These are phyloP conservation scores for Paracentrotus lividus DNA, from an alignment of 53 echinoderm and acorn worm species.

Conservation along the genomic window DNA sequence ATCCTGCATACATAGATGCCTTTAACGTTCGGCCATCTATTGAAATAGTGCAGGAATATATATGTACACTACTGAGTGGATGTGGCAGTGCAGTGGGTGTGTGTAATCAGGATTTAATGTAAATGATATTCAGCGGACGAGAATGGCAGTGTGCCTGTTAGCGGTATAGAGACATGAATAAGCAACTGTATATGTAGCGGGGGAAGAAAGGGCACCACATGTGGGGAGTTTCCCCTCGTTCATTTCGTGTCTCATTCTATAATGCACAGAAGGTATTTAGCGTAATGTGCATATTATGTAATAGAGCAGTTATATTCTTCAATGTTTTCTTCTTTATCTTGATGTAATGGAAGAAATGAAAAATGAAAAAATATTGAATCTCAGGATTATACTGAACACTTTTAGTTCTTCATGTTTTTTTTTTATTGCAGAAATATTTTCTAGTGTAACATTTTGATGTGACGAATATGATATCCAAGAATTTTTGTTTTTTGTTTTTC, in stretches of 20 bases:
- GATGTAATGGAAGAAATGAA: too few relatives aligned
- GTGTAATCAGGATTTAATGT: slow-evolving; percentile 64
- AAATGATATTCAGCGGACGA: slow-evolving; percentile 64
- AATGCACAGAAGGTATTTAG: neutral
- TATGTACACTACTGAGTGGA: neutral
- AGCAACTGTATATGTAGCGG: neutral
- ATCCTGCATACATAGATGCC: neutral
- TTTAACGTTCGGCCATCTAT: neutral
- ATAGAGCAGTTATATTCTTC: neutral
- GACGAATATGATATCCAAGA: too few relatives aligned
- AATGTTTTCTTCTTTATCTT: neutral
- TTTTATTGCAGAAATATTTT: too few relatives aligned
- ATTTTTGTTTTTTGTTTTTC: too few relatives aligned
- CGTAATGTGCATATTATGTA: neutral
- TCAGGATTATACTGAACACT: too few relatives aligned
- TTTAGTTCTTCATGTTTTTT: too few relatives aligned
- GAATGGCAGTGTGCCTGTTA: slow-evolving; percentile 30
- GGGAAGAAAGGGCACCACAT: neutral
- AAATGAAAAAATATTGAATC: too few relatives aligned
- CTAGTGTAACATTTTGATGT: too few relatives aligned
- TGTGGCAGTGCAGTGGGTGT: neutral
- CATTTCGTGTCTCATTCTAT: neutral
- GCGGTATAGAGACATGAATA: slow-evolving; percentile 6
- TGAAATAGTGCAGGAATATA: slow-evolving; percentile 30
- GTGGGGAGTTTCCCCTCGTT: slow-evolving; percentile 51